Base-by-base conservation (phyloP, 2,113 vertebrate genomes). In the Rutilus rutilus region DNA sequence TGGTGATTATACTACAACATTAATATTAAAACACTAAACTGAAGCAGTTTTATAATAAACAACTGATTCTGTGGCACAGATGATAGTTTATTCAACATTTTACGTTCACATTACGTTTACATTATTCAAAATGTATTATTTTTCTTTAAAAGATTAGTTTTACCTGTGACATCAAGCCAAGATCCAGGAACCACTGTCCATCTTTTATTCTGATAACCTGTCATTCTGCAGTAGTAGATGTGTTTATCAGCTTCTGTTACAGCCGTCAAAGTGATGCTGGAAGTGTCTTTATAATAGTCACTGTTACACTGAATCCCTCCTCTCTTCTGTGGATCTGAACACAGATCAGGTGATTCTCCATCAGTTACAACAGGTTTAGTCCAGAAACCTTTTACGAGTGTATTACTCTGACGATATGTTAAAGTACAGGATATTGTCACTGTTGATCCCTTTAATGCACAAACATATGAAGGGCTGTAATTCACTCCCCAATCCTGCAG, bases 181-280 rank as follows among this genome's bases (percentile, higher is more conserved):
- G 76, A 50, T 83, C 86, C 86, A 71, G 27, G 50, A 59, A 3
- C 1, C 57, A 21, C 74, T 2, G 52, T 75, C 15, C 45, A 78
- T n/a, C 25, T 50, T 4, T 14, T 21, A 3, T 11, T 1, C 4
- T 1, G 0, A 4, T 0, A 0, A 0, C 2, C 0, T 50, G 25
- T 83, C 8, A 23, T 4, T 62, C 62, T 83, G 64, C 82, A 87
- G 74, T 84, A 62, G 27, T 84, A 87, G 54, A 25, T 14, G 23
- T 23, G 47, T 78, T 27, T 54, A 67, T 87, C 86, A 27, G 82
- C 17, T 62, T 78, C 64, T 87, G 4, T 83, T 12, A 87, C 25
- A 47, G 6, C 0, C 8, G 1, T 71, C 74, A 87, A 57, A 25
- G 25, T 83, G 62, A 87, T 30, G 0, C 30, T 14, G 52, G 4